Evolutionary conservation across 2,888 invertebrate species (phyloP).

Genomic region (Drosophila crucigera): DNA sequence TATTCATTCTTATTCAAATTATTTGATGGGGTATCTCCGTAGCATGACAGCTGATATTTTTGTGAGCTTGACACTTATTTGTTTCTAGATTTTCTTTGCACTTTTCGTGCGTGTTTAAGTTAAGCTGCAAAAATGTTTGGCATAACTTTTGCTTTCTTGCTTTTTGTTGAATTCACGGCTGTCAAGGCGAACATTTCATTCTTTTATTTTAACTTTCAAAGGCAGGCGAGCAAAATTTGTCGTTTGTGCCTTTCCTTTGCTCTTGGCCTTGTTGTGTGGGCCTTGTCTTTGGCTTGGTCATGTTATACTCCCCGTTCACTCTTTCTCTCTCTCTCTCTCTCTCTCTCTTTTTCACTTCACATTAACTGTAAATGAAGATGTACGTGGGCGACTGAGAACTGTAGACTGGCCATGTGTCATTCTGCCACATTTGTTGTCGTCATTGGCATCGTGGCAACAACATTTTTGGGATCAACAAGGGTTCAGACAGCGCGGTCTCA

Average conservation of each 20-base stretch:
- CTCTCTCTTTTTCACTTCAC: conserved; percentile 13
- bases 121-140: conserved; percentile 66
- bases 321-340: too few relatives aligned
- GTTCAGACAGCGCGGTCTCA: conserved; percentile 24
- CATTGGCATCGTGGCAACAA: conserved; percentile 31
- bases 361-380: conserved; percentile 54
- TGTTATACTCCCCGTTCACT: neutral
- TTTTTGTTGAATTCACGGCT: conserved; percentile 21
- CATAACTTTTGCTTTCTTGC: conserved; percentile 61
- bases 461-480: conserved; percentile 36
- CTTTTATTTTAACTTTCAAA: conserved; percentile 67
- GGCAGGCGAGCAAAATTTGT: conserved; percentile 37
- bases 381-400: conserved; percentile 19
- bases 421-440: conserved; percentile 40
- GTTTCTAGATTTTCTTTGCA: conserved; percentile 8
- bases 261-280: conserved; percentile 37
- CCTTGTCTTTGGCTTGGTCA: conserved; percentile 14
- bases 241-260: conserved; percentile 23
- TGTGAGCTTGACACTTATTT: conserved; percentile 14
- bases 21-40: conserved; percentile 15
- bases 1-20: conserved; percentile 1
- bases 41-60: neutral
- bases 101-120: conserved; percentile 39
- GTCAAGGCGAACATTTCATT: conserved; percentile 30
- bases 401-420: conserved; percentile 51